Base-by-base conservation (phyloP, 2,888 invertebrate species). In the Hemithea aestivaria region DNA sequence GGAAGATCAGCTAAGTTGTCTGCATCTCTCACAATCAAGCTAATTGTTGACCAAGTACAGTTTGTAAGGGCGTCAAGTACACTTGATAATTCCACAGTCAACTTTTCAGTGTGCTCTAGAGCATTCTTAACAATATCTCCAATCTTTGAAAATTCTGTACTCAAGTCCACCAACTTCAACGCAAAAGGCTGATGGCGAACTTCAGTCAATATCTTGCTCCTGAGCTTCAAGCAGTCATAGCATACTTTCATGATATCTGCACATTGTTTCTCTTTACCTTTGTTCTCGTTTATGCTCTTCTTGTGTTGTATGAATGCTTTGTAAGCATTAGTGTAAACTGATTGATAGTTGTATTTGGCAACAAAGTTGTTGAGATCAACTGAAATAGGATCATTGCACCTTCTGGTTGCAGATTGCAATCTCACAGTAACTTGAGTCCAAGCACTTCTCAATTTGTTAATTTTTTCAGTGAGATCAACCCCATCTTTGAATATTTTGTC, bases 191-290 rank as follows among this genome's bases (percentile, higher is more conserved):
- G 87, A 29, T 76, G 69, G n/a, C 74, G 71, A 25, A 81, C 62
- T 53, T 87, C 82, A 37, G 63, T 62, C 25, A 90, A 61, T 40
- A 90, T 77, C 54, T 73, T 81, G 48, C 83, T 88, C 50, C 89
- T 81, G 2, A 85, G 60, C 62, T 88, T 89, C 0, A 91, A 66
- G 40, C 89, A 89, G 36, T 89, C 80, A 47, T 89, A 90, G 21
- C 90, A 75, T 27, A 89, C 65, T 60, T 88, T 89, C 10, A 88
- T 85, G 56, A 91, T 90, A 25, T 88, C 84, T 36, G 73, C 69
- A 48, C 88, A 88, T 50, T 84, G 83, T 24, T 70, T 76, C 26
- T 83, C 82, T 50, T 71, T 72, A 11, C 69, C 69, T 56, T 78
- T 77, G 37, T 73, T 75, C 29, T 78, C 82, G 67, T 71, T 79